phyloP scores from a whole-genome alignment of 2,797 vertebrate species.

The Molothrus ater region DNA sequence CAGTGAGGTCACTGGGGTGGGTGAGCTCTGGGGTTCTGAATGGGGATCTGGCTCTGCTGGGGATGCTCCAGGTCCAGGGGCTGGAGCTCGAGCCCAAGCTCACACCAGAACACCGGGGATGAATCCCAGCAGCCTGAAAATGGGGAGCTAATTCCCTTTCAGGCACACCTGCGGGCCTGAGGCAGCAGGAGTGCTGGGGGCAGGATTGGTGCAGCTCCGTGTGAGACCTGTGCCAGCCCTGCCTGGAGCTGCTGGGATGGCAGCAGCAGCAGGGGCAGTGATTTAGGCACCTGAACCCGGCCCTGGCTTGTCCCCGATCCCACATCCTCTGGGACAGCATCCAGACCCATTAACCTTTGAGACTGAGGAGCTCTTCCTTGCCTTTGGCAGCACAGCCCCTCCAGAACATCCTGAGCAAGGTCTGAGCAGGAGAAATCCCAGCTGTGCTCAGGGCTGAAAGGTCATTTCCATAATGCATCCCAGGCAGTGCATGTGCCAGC shows the following conservation, averaged over 20 bases:
- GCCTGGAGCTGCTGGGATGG: background rate
- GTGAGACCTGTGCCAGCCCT: background rate
- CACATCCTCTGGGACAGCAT: background rate
- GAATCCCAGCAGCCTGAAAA: background rate
- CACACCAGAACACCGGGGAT: background rate
- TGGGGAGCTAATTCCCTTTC: background rate
- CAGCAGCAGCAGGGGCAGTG: background rate
- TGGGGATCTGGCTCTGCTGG: fast-evolving
- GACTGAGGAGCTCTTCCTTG: background rate
- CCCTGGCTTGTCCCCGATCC: background rate
- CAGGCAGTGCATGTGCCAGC: background rate
- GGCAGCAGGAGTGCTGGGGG: background rate
- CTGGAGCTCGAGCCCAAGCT: background rate
- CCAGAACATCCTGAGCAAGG: background rate
- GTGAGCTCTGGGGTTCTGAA: background rate
- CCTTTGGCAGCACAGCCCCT: background rate
- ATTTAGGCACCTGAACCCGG: background rate
- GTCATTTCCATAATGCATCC: background rate
- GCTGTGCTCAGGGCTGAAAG: background rate
- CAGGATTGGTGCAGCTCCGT: background rate
- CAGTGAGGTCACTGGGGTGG: fast-evolving
- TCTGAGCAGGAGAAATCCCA: background rate
- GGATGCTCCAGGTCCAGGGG: background rate
- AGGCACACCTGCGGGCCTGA: background rate
- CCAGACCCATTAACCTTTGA: background rate